Evolutionary conservation across 2,113 vertebrate genomes (phyloP), one percentile per base, ranked within the genome.

Genomic region (Oxyura jamaicensis): DNA sequence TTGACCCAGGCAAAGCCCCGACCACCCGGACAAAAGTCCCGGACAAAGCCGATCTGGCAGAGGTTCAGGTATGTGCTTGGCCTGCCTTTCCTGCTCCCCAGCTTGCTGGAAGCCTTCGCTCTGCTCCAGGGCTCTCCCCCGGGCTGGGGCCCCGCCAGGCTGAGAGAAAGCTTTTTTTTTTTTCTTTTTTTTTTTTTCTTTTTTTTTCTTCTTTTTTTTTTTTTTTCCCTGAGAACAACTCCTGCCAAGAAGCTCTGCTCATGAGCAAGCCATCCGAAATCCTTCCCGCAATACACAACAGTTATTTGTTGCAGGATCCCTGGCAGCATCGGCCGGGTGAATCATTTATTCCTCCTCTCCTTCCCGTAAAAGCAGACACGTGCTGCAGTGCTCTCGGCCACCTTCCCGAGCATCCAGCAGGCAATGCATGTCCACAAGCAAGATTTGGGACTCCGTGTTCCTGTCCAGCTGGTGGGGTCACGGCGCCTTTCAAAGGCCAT

Each of bases 381-480:
- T 2, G 62, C 10, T 41, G 18, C 2, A 0, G 67, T 52, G 67
- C 62, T 6, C 11, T 62, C 33, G 3, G 13, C 63, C 13, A 55
- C 46, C 53, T 0, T 3, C 55, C 60, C 4, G 0, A 20, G 63
- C 58, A 2, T 31, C 10, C 60, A 11, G 44, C 8, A 6, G 0
- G 50, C 22, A 52, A 52, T 25, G 23, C 19, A 0, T 10, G 29
- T 46, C 46, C 5, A 0, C 39, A 20, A 16, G 83, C 28, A 2
- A n/a, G 17, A 23, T 2, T 2, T 6, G 1, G 2, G 11, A 4
- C 3, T 63, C 5, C 13, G 7, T 3, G 1, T 5, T 42, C 82
- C 71, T 35, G 2, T 39, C 83, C 77, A 63, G 63, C 14, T 20
- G 4, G 0, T 3, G 62, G n/a, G 16, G 7, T 11, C 12, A 1